phyloP scores from a whole-genome alignment of 2,113 vertebrate genomes.

The Bujurquina vittata region DNA sequence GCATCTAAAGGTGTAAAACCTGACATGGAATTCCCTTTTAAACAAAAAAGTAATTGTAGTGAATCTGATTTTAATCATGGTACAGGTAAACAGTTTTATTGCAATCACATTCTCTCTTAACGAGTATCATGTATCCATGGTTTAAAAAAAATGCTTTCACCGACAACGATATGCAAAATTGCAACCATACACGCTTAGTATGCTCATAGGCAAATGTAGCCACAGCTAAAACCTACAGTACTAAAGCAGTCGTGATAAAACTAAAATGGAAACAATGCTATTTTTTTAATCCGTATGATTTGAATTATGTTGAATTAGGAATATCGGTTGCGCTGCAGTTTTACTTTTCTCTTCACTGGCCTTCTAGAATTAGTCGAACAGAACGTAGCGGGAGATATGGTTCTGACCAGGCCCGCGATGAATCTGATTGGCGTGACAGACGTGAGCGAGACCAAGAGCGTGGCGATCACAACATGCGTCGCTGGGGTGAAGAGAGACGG shows the following conservation, averaged over 20 bases:
- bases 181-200: too few species aligned
- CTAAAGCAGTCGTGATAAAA: too few species aligned
- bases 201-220: too few species aligned
- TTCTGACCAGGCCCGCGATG: constrained; percentile 89
- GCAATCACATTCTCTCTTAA: background rate
- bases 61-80: background rate
- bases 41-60: background rate
- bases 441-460: constrained; percentile 83
- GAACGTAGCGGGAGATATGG: constrained; percentile 96
- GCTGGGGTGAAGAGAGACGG: constrained; percentile 90
- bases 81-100: background rate
- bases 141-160: too few species aligned
- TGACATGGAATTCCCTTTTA: background rate
- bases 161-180: too few species aligned
- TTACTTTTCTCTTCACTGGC: background rate
- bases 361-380: constrained; percentile 89
- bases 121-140: too few species aligned
- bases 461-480: constrained; percentile 88
- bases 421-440: constrained; percentile 88
- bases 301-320: too few species aligned
- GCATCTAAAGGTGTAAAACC: background rate
- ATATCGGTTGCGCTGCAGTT: background rate
- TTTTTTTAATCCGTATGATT: background rate
- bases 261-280: background rate
- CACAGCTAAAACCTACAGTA: too few species aligned